These are phyloP conservation scores for Orthosia gracilis DNA, from an alignment of 2,888 invertebrate genomes.

Conservation along the genomic window DNA sequence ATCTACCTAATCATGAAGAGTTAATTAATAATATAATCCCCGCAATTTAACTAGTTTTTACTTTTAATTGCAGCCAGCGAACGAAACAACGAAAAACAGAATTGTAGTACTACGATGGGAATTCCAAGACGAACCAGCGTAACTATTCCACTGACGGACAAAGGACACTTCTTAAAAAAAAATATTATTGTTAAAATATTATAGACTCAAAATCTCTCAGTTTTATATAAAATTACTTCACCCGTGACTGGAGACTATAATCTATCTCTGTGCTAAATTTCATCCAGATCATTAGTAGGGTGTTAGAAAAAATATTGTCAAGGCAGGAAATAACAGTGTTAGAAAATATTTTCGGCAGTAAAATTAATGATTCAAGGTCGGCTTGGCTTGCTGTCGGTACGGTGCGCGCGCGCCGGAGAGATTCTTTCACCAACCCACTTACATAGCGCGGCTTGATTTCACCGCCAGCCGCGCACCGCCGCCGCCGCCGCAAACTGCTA, in stretches of 20 bases:
- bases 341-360: conserved; percentile 27
- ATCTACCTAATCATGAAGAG: background rate
- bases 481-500: conserved; percentile 62
- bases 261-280: no score
- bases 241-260: no score
- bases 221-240: background rate
- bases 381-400: conserved; percentile 77
- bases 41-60: background rate
- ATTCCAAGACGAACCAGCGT: background rate
- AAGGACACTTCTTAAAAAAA: background rate
- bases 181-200: background rate
- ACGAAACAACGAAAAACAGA: background rate
- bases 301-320: no score
- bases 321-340: background rate
- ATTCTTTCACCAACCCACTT: conserved; percentile 91
- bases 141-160: background rate
- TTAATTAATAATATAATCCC: conserved; percentile 12
- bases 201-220: background rate
- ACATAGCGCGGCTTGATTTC: conserved; percentile 86
- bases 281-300: no score
- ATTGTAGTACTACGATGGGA: background rate
- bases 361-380: conserved; percentile 56
- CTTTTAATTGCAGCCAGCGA: background rate
- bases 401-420: conserved; percentile 75
- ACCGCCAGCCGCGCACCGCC: conserved; percentile 67